phyloP scores from a whole-genome alignment of 2,888 invertebrate species.

The Tanypteryx hageni region DNA sequence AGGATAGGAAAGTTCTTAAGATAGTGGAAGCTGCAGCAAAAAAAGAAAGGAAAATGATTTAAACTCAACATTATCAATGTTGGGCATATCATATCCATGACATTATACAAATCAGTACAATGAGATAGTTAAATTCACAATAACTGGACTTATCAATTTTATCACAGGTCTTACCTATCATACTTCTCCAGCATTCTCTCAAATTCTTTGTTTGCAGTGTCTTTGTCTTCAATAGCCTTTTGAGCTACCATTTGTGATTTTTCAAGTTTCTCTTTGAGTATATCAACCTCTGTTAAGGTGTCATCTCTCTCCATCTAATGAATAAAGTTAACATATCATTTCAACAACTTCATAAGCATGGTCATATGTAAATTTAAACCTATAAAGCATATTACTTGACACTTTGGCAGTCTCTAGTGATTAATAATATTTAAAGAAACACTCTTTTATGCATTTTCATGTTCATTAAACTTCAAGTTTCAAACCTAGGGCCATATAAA shows the following conservation, averaged over 20 bases:
- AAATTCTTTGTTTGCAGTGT: slow-evolving; percentile 92
- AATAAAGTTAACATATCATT: slow-evolving; percentile 11
- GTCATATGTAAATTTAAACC: slow-evolving; percentile 79
- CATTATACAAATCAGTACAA: too few relatives aligned
- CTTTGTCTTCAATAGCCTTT: slow-evolving; percentile 92
- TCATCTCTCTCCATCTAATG: slow-evolving; percentile 90
- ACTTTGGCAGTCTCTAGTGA: too few relatives aligned
- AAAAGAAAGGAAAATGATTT: neutral
- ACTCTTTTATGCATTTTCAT: too few relatives aligned
- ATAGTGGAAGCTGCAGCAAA: neutral
- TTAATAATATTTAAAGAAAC: too few relatives aligned
- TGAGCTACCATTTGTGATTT: slow-evolving; percentile 89
- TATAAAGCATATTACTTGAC: too few relatives aligned
- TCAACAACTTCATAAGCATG: slow-evolving; percentile 86
- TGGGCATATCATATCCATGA: too few relatives aligned
- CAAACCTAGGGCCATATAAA: too few relatives aligned
- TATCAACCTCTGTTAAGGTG: slow-evolving; percentile 89
- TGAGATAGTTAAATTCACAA: too few relatives aligned
- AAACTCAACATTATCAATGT: neutral
- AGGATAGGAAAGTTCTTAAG: too few relatives aligned
- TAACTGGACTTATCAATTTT: neutral
- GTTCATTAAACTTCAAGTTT: too few relatives aligned
- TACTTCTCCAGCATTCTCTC: slow-evolving; percentile 95
- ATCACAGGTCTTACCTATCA: slow-evolving; percentile 81
- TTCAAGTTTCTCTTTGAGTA: slow-evolving; percentile 92